Base-by-base conservation (phyloP, 2,113 vertebrate species). In the Nannospalax galili region DNA sequence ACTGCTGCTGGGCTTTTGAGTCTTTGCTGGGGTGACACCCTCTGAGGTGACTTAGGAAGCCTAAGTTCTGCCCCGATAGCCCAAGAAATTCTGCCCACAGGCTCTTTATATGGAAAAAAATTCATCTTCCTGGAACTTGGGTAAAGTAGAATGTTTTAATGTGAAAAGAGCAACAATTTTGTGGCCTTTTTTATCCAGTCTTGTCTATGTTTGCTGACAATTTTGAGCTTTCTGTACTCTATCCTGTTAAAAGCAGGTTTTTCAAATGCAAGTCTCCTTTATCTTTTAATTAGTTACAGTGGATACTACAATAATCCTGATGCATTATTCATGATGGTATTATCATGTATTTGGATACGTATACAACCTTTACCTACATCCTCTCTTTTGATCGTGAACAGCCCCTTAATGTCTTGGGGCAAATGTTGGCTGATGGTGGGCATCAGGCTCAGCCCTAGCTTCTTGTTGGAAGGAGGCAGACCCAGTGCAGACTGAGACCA, bases 1-100 rank as follows among this genome's bases (percentile, higher is more conserved):
- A 28, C 42, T 11, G 19, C 81, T 42, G 93, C 95, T 97, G 79
- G 70, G 98, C 98, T 98, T 98, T 96, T 97, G 98, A 73, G 95
- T 84, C 97, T 98, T 97, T 95, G 93, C 60, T 77, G 96, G 17
- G 73, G 79, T 85, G 91, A 48, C 86, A 72, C n/a, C 45, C 84
- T 52, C 6, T 78, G 26, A 90, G 45, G 81, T 84, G 88, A 6
- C 28, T 93, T 97, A 48, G 96, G 87, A 22, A 2, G 0, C 1
- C 1, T 87, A 40, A 73, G 60, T 7, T 12, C 6, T 20, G n/a
- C n/a, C n/a, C n/a, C n/a, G n/a, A 9, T 2, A 0, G 16, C 56
- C 56, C 7, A 16, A 28, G 3, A 15, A 30, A 11, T 10, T 75
- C 20, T 74, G 40, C 28, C 3, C 2, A 32, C 1, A 14, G 35